Evolutionary conservation across 2,797 vertebrate species (phyloP), one percentile per base, ranked within the genome.

Genomic region (Hydrophis major): DNA sequence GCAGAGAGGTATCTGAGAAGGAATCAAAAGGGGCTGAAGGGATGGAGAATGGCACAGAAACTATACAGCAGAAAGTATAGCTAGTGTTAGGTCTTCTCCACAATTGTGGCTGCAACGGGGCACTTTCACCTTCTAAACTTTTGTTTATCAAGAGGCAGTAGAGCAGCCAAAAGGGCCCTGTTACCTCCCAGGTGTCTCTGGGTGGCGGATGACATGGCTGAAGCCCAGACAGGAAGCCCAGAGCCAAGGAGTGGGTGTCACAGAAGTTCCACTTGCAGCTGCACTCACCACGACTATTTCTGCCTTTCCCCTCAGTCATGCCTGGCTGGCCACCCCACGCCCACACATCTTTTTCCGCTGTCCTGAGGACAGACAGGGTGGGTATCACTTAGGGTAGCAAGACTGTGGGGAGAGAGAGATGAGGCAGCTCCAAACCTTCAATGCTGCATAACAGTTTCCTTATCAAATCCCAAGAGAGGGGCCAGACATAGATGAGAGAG

Each of bases 291-390:
- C 18, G 60, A 61, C 88, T 96, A 95, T 95, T 95, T 96, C 92
- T 92, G 94, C 69, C 92, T 88, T 96, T 95, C 95, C 95, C 95
- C 89, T 94, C 47, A 10, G 95, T 96, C 95, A 95, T 89, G 92
- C 93, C 94, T 94, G 89, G 53, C 4, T 32, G 32, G 90, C 56
- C 57, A 18, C 57, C 78, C 88, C 60, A 59, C 87, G 18, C 89
- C 86, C 69, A 88, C 56, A 18, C 59, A 88, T 25, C 55, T 87
- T 69, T 90, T 93, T 91, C 60, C 90, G 59, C 60, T 16, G 2
- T 7, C 83, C 25, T 11, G 8, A 20, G 55, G 28, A 2, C 42
- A 42, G 60, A 63, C 47, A 60, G 89, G 83, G 32, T 83, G 16
- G 55, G 6, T 32, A 86, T 37, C 42, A 37, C 50, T 87, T 47